A percentile compares a stretch with the other conserved stretches of the same genome.
Evolutionary conservation across 2,113 vertebrate species (phyloP).

Genomic region (Octodon degus): DNA sequence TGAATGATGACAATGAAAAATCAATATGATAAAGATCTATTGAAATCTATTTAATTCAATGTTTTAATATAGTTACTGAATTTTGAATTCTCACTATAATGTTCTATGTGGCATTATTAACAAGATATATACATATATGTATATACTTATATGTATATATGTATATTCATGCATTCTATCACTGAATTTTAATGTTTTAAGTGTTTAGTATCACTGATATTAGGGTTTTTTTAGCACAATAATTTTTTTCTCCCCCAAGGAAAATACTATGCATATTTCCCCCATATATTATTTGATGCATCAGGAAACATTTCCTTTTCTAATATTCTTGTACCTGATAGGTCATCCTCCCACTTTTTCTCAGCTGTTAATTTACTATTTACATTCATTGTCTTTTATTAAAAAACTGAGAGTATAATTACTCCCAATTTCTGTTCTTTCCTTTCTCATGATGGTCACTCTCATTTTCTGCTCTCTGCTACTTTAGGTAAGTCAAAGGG

Average conservation of each 20-base stretch:
- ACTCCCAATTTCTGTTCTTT: background rate
- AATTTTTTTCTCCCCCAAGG: background rate
- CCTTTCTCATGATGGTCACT: background rate
- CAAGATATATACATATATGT: background rate
- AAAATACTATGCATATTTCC: background rate
- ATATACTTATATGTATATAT: background rate
- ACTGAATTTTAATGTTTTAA: background rate
- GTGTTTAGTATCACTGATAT: background rate
- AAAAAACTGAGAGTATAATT: background rate
- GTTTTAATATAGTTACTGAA: background rate
- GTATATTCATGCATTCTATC: background rate
- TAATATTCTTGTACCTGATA: background rate
- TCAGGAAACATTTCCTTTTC: background rate
- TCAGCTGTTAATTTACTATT: background rate
- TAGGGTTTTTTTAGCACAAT: background rate
- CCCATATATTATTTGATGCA: background rate
- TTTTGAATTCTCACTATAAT: background rate
- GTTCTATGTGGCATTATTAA: background rate
- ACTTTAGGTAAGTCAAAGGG: background rate
- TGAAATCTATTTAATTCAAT: background rate
- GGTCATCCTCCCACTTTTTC: background rate
- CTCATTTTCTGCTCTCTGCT: background rate
- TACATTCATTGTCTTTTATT: background rate
- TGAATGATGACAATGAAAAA: background rate
- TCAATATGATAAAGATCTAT: background rate